Base-by-base conservation (phyloP, 2,113 vertebrate genomes). In the Chloroceryle aenea region DNA sequence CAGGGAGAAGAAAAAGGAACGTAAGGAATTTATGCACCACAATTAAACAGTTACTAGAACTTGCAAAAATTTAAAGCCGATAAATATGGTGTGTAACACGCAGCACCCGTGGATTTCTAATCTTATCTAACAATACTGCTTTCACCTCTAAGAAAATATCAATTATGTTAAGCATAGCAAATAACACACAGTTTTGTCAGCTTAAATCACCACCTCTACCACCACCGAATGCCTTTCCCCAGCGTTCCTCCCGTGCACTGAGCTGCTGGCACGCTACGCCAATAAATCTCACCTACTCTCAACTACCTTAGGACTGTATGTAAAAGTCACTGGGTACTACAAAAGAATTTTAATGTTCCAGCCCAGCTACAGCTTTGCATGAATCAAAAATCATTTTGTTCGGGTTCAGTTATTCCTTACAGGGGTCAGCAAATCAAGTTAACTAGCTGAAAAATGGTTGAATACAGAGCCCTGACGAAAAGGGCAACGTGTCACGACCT, bases 381-480 rank as follows among this genome's bases (percentile, higher is more conserved):
- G 36, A 85, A 95, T 88, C 36, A 85, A 85, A 90, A 95, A n/a
- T 63, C 0, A 67, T 88, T 93, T 69, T 32, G 66, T 63, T 77
- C 62, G 34, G 63, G 82, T 74, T 91, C 75, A 80, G 47, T 77
- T 96, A 58, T 59, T 83, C 71, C 83, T 76, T 69, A 74, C 2
- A 1, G 6, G 36, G 63, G 42, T 77, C 59, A 93, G 75, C 67
- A 83, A 58, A 87, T 77, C 53, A 62, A 77, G 59, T 74, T 87
- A 95, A 91, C 63, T 14, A 83, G 75, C 63, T 90, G 72, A 94
- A 83, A 95, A 80, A 90, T 2, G 32, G 32, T 32, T 74, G 61
- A 68, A 52, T 16, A n/a, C 22, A 77, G 56, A 6, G 3, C 64
- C 90, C 81, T 38, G 42, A 92, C 55, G 55, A 93, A 92, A 90